Conservation (phyloP, 2,113 vertebrate species). For the Egretta garzetta region DNA sequence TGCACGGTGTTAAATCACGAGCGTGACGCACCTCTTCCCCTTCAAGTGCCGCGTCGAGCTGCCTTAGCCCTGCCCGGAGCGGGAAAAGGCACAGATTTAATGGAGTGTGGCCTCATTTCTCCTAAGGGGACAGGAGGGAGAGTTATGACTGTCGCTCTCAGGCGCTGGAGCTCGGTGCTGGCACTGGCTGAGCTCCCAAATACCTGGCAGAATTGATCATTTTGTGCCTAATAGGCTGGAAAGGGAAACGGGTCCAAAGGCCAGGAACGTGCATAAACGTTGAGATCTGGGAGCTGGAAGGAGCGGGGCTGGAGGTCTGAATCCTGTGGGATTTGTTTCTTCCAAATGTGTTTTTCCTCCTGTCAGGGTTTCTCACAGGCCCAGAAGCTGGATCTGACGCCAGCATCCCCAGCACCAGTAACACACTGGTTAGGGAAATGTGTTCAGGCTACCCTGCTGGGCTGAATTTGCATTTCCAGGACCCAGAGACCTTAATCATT, state of each 20-base stretch:
- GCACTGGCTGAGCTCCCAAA: background rate
- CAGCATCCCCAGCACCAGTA: background rate
- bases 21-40: rapidly evolving
- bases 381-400: background rate
- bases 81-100: background rate
- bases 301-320: background rate
- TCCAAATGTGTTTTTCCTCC: background rate
- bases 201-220: background rate
- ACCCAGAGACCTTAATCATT: background rate
- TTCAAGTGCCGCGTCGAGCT: rapidly evolving
- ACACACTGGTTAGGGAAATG: rapidly evolving
- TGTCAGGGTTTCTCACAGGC: background rate
- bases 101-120: background rate
- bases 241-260: background rate
- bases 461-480: background rate
- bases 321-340: background rate
- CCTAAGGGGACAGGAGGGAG: background rate
- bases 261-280: background rate
- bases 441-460: rapidly evolving
- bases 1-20: rapidly evolving
- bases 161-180: background rate
- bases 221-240: constrained; percentile 22
- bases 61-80: background rate
- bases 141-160: rapidly evolving
- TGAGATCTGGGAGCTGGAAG: background rate